Evolutionary conservation across 1,140 invertebrate species (phyloP), one percentile per base, ranked within the genome.

Genomic region (Carposina sasakii): DNA sequence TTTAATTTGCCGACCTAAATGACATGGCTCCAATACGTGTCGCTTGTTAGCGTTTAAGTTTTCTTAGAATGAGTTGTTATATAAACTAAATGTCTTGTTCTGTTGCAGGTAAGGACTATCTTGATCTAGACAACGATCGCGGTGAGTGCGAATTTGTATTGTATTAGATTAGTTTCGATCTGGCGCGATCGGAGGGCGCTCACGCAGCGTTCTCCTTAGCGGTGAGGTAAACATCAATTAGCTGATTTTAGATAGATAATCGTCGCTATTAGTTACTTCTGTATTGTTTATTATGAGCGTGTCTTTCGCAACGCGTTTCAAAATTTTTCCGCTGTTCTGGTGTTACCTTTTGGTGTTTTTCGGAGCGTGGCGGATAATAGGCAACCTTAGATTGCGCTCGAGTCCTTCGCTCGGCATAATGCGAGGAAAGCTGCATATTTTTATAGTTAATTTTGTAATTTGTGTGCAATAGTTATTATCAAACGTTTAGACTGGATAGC

Each of bases 361-460:
- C 77, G 81, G 81, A 84, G 81, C 81, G 81, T 84, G 71, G 73
- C 81, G 76, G 65, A 74, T 76, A 76, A 77, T 81, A 78, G 77
- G 75, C 75, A 78, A 78, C 79, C 77, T 79, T 77, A 78, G 68
- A 77, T 79, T 78, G 75, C 77, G 71, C 67, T 63, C 63, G 67
- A 77, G 81, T 81, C 81, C 77, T 81, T 81, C 77, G 71, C 56
- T 68, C 51, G 57, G 58, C 44, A 49, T 60, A 53, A 57, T 67
- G 53, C 68, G 63, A 72, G 77, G 76, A 84, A 81, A 78, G 77
- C 70, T 68, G 68, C 59, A 75, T 68, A 68, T 75, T 81, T 75
- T 72, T 67, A 67, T 70, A 63, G 55, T 47, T 20, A 48, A 64
- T 76, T 72, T 81, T 66, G 66, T 59, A 76, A 73, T 63, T 60